phyloP scores from a whole-genome alignment of 2,888 invertebrate species.

The Heliconius cydno region DNA sequence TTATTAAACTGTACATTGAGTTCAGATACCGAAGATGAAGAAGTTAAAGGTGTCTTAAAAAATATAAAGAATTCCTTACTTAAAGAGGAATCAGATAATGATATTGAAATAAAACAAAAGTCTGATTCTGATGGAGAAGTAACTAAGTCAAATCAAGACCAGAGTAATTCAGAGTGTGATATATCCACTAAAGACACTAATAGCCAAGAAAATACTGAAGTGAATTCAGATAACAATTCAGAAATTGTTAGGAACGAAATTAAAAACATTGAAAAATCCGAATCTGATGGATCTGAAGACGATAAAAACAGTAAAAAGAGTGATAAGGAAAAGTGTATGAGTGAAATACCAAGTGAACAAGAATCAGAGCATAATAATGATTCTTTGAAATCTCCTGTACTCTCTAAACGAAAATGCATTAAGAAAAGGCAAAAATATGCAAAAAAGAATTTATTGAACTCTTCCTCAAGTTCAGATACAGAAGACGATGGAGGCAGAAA shows the following conservation, averaged over 20 bases:
- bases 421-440: slow-evolving; percentile 66
- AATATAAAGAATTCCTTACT: slow-evolving; percentile 62
- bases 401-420: slow-evolving; percentile 60
- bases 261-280: slow-evolving; percentile 19
- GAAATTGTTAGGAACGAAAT: background rate
- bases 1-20: slow-evolving; percentile 67
- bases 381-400: slow-evolving; percentile 54
- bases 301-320: slow-evolving; percentile 30
- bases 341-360: slow-evolving; percentile 30
- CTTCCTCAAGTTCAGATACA: slow-evolving; percentile 72
- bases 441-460: slow-evolving; percentile 65
- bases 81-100: slow-evolving; percentile 57
- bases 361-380: slow-evolving; percentile 41
- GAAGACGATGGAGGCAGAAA: slow-evolving; percentile 64
- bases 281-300: slow-evolving; percentile 28
- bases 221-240: slow-evolving; percentile 45
- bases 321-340: slow-evolving; percentile 4
- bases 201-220: slow-evolving; percentile 47
- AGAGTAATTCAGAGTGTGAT: slow-evolving; percentile 32
- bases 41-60: slow-evolving; percentile 56
- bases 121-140: slow-evolving; percentile 55
- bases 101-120: slow-evolving; percentile 44
- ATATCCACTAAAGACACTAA: slow-evolving; percentile 38
- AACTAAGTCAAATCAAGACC: slow-evolving; percentile 35
- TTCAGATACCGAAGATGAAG: slow-evolving; percentile 72